These are phyloP conservation scores for Poicephalus gulielmi DNA, from an alignment of 2,113 vertebrate genomes.

Conservation along the genomic window DNA sequence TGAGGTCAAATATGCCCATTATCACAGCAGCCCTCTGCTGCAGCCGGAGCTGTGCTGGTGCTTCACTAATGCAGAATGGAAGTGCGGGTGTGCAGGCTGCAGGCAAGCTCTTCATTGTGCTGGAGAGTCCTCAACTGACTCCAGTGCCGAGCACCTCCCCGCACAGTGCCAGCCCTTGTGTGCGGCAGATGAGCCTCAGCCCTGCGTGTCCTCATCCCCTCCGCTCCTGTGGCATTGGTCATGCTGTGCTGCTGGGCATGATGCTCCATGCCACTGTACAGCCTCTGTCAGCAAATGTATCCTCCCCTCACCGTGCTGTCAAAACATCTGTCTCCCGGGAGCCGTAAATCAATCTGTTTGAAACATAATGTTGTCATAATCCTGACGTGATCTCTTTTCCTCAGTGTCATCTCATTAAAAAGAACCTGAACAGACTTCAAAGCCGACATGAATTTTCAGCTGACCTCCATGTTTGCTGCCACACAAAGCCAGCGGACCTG, in stretches of 20 bases:
- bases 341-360: neutral
- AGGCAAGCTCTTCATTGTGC: neutral
- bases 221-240: accelerated
- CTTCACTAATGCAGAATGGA: neutral
- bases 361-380: neutral
- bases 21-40: neutral
- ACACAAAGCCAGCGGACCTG: accelerated
- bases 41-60: neutral
- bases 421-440: neutral
- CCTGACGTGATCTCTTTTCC: neutral
- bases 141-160: accelerated
- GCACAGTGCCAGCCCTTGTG: neutral
- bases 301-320: accelerated
- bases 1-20: neutral
- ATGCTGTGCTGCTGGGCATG: accelerated
- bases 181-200: accelerated
- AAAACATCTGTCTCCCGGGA: neutral
- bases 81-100: neutral
- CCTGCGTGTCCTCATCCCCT: accelerated
- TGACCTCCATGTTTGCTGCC: neutral
- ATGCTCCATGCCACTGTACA: accelerated
- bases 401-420: neutral
- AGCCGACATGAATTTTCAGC: neutral
- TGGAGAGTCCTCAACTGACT: neutral
- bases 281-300: neutral